Evolutionary conservation across 2,797 vertebrate genomes (phyloP).

Genomic region (Melanotaenia trifasciata): DNA sequence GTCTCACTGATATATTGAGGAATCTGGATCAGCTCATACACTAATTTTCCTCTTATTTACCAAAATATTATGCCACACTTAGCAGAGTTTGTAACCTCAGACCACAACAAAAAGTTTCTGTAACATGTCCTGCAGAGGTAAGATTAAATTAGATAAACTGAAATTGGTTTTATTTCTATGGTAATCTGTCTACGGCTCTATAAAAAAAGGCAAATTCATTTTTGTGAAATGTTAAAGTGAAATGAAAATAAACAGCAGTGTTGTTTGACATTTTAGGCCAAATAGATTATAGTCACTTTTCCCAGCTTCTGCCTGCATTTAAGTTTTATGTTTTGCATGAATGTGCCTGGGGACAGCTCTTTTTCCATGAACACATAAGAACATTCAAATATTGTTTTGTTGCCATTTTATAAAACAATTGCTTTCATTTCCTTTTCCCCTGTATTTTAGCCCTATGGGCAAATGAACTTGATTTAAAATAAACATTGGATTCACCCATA

Average conservation of each 20-base stretch:
- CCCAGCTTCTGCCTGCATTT: slow-evolving; percentile 15
- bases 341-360: slow-evolving; percentile 57
- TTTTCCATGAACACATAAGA: slow-evolving; percentile 58
- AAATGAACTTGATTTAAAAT: slow-evolving; percentile 72
- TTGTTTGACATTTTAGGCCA: slow-evolving; percentile 42
- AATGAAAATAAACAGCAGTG: slow-evolving; percentile 51
- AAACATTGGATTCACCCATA: slow-evolving; percentile 55
- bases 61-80: slow-evolving; percentile 1
- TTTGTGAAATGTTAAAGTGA: slow-evolving; percentile 29
- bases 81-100: slow-evolving; percentile 17
- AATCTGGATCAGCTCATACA: slow-evolving; percentile 6
- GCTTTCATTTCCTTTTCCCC: slow-evolving; percentile 71
- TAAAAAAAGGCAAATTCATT: slow-evolving; percentile 27
- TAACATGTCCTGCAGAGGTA: slow-evolving; percentile 24
- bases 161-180: slow-evolving; percentile 24
- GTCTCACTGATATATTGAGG: not conserved
- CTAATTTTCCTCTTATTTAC: slow-evolving; percentile 19
- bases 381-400: slow-evolving; percentile 72
- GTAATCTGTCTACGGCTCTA: slow-evolving; percentile 10
- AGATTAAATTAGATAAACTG: slow-evolving; percentile 4
- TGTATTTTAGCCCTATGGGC: slow-evolving; percentile 50
- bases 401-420: slow-evolving; percentile 72
- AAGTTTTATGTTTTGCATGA: slow-evolving; percentile 51
- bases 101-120: slow-evolving; percentile 11
- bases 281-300: slow-evolving; percentile 50